Evolutionary conservation across 2,113 vertebrate genomes (phyloP).

Genomic region (Saguinus imperator): DNA sequence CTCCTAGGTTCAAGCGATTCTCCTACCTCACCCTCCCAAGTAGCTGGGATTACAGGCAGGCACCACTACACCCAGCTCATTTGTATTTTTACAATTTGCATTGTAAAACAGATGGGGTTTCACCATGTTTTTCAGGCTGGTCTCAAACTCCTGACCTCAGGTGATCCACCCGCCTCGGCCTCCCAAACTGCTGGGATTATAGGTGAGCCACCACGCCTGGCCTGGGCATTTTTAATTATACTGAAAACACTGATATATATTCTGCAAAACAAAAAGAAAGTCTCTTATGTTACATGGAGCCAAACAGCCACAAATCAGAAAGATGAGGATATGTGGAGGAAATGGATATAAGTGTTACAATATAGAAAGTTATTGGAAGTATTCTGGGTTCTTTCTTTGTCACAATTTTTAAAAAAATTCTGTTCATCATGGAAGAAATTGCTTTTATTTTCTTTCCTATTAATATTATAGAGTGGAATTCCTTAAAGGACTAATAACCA

Average conservation of each 20-base stretch:
- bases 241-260: background rate
- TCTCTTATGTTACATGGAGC: background rate
- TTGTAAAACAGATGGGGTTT: no score
- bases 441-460: slow-evolving; percentile 28
- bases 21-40: no score
- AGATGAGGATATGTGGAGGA: background rate
- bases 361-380: background rate
- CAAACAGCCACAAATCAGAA: background rate
- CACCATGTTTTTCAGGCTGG: no score
- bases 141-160: no score
- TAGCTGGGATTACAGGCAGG: no score
- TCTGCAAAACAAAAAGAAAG: background rate
- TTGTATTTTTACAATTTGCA: no score
- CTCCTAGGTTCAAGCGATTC: no score
- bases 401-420: background rate
- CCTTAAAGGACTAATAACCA: background rate
- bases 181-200: no score
- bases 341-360: background rate
- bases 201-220: no score
- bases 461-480: slow-evolving; percentile 34
- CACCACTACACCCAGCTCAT: no score
- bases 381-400: background rate
- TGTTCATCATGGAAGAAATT: background rate
- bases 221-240: background rate
- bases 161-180: no score